Base-by-base conservation (phyloP, 2,797 vertebrate species). In the Helicolenus hilgendorfi region DNA sequence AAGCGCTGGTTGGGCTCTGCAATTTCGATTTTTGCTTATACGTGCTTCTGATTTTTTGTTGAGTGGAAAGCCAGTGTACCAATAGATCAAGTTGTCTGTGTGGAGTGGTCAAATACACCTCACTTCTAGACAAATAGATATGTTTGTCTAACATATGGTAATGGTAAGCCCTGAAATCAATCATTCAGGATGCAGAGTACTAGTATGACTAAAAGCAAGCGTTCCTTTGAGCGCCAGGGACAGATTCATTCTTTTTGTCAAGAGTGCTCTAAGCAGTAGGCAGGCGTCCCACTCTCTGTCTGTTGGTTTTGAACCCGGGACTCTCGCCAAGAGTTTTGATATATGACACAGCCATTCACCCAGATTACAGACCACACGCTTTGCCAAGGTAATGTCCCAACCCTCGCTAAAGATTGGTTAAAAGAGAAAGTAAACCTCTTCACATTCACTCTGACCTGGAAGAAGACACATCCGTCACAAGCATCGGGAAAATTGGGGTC, bases 371-470 rank as follows among this genome's bases (percentile, higher is more conserved):
- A 90, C 62, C 77, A 78, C 72, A 77, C 14, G 2, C 80, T 70
- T 62, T 90, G 82, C 90, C 85, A 91, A 94, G 83, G 92, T 92
- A 91, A 95, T 89, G 72, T 79, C 79, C 77, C 71, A 86, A 81
- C 55, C 64, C 68, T 81, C 15, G 13, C 79, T 72, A 87, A 94
- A 87, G 83, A 82, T 73, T 84, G 65, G 87, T 81, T 82, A 73
- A 89, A 88, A 89, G 67, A 87, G 82, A 87, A 91, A 87, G 73
- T 85, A 90, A 88, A 87, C 77, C 78, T 87, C 77, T 26, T 83
- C 72, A 77, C 59, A 88, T 87, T 92, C 63, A 86, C 69, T 83
- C 69, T 60, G 87, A 92, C 84, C 84, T 69, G 65, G 22, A 77
- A 69, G 74, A 56, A 76, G 27, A 76, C 73, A 84, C 64, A 92